Conservation (phyloP, 2,888 invertebrate genomes). For the Drosophila suboccidentalis region DNA sequence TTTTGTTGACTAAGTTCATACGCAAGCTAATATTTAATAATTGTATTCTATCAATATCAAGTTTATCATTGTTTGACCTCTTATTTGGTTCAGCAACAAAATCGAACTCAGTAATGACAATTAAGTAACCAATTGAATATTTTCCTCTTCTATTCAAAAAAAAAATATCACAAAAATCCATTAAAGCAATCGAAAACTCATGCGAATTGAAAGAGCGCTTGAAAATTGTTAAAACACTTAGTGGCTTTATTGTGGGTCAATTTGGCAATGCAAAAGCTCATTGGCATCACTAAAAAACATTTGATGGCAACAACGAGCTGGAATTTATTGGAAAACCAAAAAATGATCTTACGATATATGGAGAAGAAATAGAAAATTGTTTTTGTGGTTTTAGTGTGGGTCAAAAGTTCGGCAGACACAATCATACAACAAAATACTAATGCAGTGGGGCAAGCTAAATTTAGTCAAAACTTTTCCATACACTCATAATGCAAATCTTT, state of each 20-base stretch:
- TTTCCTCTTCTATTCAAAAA: not conserved
- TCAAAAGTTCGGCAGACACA: slow-evolving; percentile 69
- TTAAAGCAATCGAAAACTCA: slow-evolving; percentile 21
- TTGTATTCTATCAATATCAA: too few relatives aligned
- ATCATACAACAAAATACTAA: slow-evolving; percentile 7
- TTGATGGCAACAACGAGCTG: not conserved
- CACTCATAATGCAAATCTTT: slow-evolving; percentile 64
- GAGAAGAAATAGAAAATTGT: slow-evolving; percentile 19
- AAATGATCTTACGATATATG: slow-evolving; percentile 7
- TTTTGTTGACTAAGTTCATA: not conserved
- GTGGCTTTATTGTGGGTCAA: slow-evolving; percentile 30
- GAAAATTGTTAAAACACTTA: slow-evolving; percentile 27
- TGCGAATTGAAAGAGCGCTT: slow-evolving; percentile 15
- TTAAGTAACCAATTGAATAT: too few relatives aligned
- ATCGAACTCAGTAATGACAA: too few relatives aligned
- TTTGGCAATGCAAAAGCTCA: slow-evolving; percentile 23
- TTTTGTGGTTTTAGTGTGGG: slow-evolving; percentile 56
- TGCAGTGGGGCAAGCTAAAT: slow-evolving; percentile 56
- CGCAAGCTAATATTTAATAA: not conserved
- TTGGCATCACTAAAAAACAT: slow-evolving; percentile 21
- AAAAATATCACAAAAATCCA: slow-evolving; percentile 24
- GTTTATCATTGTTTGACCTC: too few relatives aligned
- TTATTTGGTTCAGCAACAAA: too few relatives aligned
- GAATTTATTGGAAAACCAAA: slow-evolving; percentile 8
- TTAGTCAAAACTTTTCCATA: slow-evolving; percentile 64